Percentiles rank a stretch among this genome's conserved stretches.
phyloP scores from a whole-genome alignment of 2,113 vertebrate genomes.

The Callospermophilus lateralis region DNA sequence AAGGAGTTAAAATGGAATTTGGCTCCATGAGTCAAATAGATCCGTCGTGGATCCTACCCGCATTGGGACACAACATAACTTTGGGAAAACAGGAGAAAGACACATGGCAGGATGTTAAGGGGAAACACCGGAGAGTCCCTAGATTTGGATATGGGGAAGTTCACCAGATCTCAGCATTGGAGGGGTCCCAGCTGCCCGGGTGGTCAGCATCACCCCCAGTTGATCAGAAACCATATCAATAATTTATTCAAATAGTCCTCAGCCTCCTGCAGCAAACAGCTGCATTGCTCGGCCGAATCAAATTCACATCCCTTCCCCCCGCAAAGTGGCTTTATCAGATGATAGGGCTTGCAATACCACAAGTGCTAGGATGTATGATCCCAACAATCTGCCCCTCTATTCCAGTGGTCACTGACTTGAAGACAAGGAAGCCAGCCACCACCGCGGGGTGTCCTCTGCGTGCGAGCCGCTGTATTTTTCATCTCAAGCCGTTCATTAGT shows the following conservation, averaged over 20 bases:
- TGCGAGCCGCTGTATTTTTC: not conserved
- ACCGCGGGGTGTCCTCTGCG: not conserved
- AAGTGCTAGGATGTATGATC: slow-evolving; percentile 6
- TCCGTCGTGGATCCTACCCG: slow-evolving; percentile 63
- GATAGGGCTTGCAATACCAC: not conserved
- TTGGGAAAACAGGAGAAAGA: slow-evolving; percentile 44
- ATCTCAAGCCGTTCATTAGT: slow-evolving; percentile 57
- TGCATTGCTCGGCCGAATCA: not conserved
- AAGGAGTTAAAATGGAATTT: slow-evolving; percentile 72
- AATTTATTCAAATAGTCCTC: slow-evolving; percentile 36
- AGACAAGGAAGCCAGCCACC: not conserved
- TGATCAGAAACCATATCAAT: slow-evolving; percentile 7
- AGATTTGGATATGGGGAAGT: not conserved
- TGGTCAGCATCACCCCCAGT: not conserved
- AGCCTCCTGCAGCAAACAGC: slow-evolving; percentile 26
- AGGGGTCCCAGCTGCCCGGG: not conserved
- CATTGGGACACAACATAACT: slow-evolving; percentile 63
- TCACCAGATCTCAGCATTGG: not conserved
- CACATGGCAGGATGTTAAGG: not conserved
- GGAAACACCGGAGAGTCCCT: not conserved
- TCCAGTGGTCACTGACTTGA: slow-evolving; percentile 48
- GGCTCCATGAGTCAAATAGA: slow-evolving; percentile 67
- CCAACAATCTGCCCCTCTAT: not conserved
- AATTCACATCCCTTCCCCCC: not conserved
- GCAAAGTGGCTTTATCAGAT: not conserved